Evolutionary conservation across 1,140 invertebrate species (phyloP), one percentile per base, ranked within the genome.

Genomic region (Pachypsylla venusta): DNA sequence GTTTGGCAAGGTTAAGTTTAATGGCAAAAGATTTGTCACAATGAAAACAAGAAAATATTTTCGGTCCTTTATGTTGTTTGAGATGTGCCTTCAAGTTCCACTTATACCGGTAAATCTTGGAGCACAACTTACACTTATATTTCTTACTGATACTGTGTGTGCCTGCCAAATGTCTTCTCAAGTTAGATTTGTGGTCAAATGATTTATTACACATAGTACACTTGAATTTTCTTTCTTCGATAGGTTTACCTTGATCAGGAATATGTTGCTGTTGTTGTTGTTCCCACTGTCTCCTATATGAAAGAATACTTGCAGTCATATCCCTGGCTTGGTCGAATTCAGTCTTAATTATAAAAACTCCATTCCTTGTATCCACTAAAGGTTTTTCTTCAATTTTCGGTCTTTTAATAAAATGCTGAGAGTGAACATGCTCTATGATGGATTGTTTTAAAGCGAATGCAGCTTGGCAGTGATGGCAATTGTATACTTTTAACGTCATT

Each of bases 211-310:
- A 48, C 42, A 48, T 5, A 7, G 16, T 4, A 48, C 42, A 48
- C 16, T 48, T 48, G n/a, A 48, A 48, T 48, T 48, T 48, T 48
- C 42, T n/a, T 19, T 48, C 42, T 48, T 48, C n/a, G n/a, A 48
- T 48, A 19, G 42, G 4, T 48, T 48, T 48, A n/a, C 42, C 42
- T 4, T 48, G 42, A 48, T 7, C 16, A 19, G 42, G 42, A 7
- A 48, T 19, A n/a, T 10, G 5, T 48, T 19, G 5, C 42, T 48
- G n/a, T 35, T 35, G 30, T 35, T 35, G 7, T 10, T 35, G n/a
- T n/a, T 35, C 30, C n/a, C 7, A 7, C 30, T 35, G 30, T n/a
- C 30, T 7, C 30, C 30, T 35, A 35, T 35, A 35, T 10, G 7
- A 10, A 7, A 35, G 7, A n/a, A 35, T 35, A n/a, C 7, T 35